Evolutionary conservation across 2,888 invertebrate species (phyloP).

Genomic region (Andrena camellia): DNA sequence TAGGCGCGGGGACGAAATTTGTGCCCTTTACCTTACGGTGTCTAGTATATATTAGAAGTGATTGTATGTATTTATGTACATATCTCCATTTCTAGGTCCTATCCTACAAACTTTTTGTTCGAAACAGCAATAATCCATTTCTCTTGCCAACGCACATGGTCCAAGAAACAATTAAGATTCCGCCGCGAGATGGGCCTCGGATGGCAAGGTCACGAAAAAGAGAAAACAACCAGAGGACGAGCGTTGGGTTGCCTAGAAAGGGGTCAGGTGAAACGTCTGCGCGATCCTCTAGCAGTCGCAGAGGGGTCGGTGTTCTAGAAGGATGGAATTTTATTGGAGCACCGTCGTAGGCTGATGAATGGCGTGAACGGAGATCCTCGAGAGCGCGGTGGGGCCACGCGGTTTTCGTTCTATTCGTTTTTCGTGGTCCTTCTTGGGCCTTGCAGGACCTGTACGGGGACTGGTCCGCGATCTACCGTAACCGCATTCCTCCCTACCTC

Average conservation of each 20-base stretch:
- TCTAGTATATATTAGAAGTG: too few species aligned
- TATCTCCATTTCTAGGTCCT: not conserved
- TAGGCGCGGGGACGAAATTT: too few species aligned
- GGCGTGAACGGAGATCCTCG: constrained; percentile 53
- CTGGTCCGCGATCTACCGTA: constrained; percentile 82
- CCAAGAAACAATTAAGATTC: constrained; percentile 43
- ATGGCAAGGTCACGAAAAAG: constrained; percentile 43
- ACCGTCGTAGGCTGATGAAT: constrained; percentile 64
- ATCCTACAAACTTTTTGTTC: not conserved
- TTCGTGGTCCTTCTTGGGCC: constrained; percentile 69
- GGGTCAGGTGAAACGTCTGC: constrained; percentile 31
- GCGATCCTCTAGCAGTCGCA: not conserved
- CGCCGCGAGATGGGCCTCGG: constrained; percentile 5
- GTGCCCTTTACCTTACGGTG: too few species aligned
- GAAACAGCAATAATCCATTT: constrained; percentile 30
- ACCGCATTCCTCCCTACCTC: constrained; percentile 80
- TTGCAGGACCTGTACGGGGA: constrained; percentile 72
- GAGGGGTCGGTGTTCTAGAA: constrained; percentile 56
- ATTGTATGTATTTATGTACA: too few species aligned
- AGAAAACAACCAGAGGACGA: constrained; percentile 6
- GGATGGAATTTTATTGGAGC: constrained; percentile 72
- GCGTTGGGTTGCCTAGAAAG: constrained; percentile 26
- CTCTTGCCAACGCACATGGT: constrained; percentile 15
- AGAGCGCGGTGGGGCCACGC: constrained; percentile 52
- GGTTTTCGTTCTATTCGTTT: constrained; percentile 67